Evolutionary conservation across 2,888 invertebrate species (phyloP), one percentile per base, ranked within the genome.

Genomic region (Xanthia icteritia): DNA sequence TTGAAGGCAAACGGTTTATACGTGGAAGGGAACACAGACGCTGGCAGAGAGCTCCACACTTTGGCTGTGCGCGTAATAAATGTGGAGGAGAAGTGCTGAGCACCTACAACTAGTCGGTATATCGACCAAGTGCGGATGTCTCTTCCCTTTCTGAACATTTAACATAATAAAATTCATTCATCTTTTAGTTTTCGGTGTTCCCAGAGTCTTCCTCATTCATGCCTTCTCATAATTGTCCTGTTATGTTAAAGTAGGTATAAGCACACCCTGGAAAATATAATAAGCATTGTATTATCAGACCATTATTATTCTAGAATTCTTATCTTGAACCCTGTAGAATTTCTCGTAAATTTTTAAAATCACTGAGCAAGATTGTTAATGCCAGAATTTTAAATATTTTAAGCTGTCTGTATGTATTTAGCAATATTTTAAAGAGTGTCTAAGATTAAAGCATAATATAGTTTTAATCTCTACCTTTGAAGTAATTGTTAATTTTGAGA

Each of bases 281-380:
- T 15, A 58, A 58, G 15, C 27, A 58, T 58, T 58, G 56, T 27
- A 58, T 15, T 27, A 15, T 2, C 58, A 13, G 58, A 58, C 2
- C 15, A 27, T 27, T 58, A 58, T 58, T 58, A 60, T 60, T 31
- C 17, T 17, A 60, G 17, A 60, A 31, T 1, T 17, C 0, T 60
- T 6, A 17, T 31, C 31, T 60, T 60, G 17, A 17, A 58, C 17
- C 1, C 8, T 8, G 58, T 20, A 5, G 5, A 36, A 23, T 31
- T 58, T 31, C 58, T 61, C 17, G 20, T 42, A 13, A 11, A 72
- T 75, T 73, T 68, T 73, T 75, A 42, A 61, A 72, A 73, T 73
- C 9, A 51, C 51, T 71, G 17, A 31, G 39, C 31, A 2, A 42
- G 5, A 54, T 51, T 72, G 9, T 48, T 9, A 17, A 20, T n/a